Conservation (phyloP, 2,888 invertebrate species). For the Nemurella pictetii region DNA sequence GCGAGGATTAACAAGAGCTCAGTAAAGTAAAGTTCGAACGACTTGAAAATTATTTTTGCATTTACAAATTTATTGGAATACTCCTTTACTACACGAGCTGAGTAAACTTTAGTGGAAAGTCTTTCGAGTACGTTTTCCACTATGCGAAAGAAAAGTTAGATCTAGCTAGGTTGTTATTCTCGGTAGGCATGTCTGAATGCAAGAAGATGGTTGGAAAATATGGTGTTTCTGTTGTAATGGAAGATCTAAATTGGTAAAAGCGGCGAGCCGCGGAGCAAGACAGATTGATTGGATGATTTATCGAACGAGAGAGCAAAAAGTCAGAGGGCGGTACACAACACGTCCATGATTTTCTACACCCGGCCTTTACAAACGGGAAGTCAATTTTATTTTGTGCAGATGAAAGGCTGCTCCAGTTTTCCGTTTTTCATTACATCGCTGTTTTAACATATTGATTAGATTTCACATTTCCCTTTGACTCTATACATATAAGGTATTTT, state of each 20-base stretch:
- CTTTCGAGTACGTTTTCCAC: not conserved
- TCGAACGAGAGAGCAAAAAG: not conserved
- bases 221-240: not conserved
- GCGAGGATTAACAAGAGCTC: not conserved
- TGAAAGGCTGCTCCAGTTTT: not conserved
- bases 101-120: not conserved
- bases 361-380: not conserved
- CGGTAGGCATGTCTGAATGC: not conserved
- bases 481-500: no score
- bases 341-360: not conserved
- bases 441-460: not conserved
- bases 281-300: not conserved
- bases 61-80: constrained; percentile 13
- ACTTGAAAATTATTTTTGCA: constrained; percentile 2
- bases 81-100: not conserved
- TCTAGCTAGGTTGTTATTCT: not conserved
- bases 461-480: not conserved
- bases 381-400: not conserved
- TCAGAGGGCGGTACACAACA: not conserved
- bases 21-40: not conserved
- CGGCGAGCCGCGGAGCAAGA: not conserved
- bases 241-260: not conserved
- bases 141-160: not conserved
- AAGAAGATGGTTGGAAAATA: not conserved
- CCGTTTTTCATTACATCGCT: not conserved